Conservation (phyloP, 2,113 vertebrate species). For the Ramphastos sulfuratus region DNA sequence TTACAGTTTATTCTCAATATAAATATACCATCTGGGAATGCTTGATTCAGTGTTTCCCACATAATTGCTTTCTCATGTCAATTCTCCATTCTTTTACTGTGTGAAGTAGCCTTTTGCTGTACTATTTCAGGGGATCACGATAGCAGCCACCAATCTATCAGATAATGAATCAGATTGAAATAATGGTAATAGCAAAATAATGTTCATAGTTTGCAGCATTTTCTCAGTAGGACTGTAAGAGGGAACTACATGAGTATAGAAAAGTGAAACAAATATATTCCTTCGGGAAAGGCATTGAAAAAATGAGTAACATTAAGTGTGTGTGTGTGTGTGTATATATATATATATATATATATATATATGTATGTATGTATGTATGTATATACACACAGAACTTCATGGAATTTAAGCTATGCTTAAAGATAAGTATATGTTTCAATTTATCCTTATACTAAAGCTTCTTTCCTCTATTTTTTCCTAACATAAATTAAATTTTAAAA, state of each 20-base stretch:
- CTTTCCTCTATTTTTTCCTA: neutral
- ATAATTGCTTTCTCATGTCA: constrained; percentile 68
- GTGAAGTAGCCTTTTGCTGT: neutral
- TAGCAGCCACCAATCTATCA: neutral
- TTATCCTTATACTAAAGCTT: neutral
- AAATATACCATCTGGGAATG: constrained; percentile 71
- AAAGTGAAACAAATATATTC: neutral
- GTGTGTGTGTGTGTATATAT: too few relatives aligned
- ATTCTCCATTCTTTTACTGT: constrained; percentile 24
- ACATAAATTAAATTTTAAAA: neutral
- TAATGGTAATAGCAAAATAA: neutral
- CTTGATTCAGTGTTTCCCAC: constrained; percentile 55
- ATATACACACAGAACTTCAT: neutral
- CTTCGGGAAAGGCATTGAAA: neutral
- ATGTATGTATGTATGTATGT: too few relatives aligned
- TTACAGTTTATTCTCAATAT: constrained; percentile 57
- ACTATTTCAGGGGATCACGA: neutral
- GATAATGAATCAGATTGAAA: neutral
- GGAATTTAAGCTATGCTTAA: neutral
- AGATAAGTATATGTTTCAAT: neutral
- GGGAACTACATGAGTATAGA: neutral
- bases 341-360: too few relatives aligned
- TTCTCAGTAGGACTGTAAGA: neutral
- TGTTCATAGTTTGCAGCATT: neutral
- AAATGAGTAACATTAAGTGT: neutral